Base-by-base conservation (phyloP, 2,797 vertebrate genomes). In the Pteronotus mesoamericanus region DNA sequence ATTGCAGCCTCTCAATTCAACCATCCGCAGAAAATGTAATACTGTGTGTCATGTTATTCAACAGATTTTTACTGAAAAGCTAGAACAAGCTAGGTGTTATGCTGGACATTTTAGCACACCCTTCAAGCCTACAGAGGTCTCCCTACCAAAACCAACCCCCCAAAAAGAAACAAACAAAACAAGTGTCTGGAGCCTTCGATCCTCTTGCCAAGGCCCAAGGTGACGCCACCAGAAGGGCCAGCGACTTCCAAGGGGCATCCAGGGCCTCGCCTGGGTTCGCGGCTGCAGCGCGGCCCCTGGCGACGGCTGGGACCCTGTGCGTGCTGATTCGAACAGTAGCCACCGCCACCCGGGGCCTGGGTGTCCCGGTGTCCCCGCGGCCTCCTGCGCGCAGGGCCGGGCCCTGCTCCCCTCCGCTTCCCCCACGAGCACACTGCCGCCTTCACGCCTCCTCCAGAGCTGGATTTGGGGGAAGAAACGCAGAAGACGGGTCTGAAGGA, bases 281-380 rank as follows among this genome's bases (percentile, higher is more conserved):
- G 1, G 2, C 18, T 85, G 12, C 7, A n/a, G 32, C 26, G 9
- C 71, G 44, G 14, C 8, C 14, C 80, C 46, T 0, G 2, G 26
- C 3, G 66, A 66, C 46, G 22, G 21, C 42, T 5, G 29, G 57
- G 37, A 19, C 48, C 69, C 64, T 1, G 39, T 29, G 24, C 3
- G 0, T 1, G 1, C 1, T 2, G 26, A n/a, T 4, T 15, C 44
- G 18, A 44, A 19, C 4, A 4, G 32, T 0, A 22, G 51, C 0
- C 0, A 16, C 1, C 4, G 21, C n/a, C n/a, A n/a, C n/a, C n/a
- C n/a, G 5, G 34, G 22, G n/a, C 11, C 3, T 1, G 11, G 9
- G 8, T 61, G 37, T 74, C 53, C 86, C 4, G 61, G 10, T 22
- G 42, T 53, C 37, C 66, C 26, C 6, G 21, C 32, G 0, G 9